phyloP scores from a whole-genome alignment of 2,888 invertebrate genomes.

The Merodon equestris region DNA sequence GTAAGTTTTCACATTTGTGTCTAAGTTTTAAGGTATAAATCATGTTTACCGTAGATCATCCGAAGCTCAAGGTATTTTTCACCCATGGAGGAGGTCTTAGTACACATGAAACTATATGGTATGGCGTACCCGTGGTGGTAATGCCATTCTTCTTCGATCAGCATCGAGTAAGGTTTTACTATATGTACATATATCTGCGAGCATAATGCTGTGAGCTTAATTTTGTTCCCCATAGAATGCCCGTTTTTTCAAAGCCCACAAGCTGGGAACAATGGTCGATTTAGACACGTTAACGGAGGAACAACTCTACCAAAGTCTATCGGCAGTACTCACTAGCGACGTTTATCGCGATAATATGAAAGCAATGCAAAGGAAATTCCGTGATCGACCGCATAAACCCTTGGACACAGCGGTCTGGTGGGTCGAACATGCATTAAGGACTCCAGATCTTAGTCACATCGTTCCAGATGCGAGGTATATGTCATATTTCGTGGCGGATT shows the following conservation, averaged over 20 bases:
- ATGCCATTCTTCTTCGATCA: constrained; percentile 71
- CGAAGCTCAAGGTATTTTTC: constrained; percentile 69
- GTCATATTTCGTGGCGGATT: constrained; percentile 78
- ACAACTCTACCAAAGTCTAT: constrained; percentile 24
- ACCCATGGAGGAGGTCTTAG: constrained; percentile 71
- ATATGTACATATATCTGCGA: not conserved
- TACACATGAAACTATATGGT: constrained; percentile 70
- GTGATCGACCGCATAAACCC: constrained; percentile 80
- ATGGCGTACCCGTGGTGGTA: constrained; percentile 70
- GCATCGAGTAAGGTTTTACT: constrained; percentile 44
- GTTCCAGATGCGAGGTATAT: constrained; percentile 77
- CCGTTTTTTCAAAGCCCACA: not conserved
- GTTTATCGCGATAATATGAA: constrained; percentile 72
- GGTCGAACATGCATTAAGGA: constrained; percentile 81
- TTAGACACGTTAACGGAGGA: constrained; percentile 52
- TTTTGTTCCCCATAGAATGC: constrained; percentile 35
- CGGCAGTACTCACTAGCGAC: constrained; percentile 59
- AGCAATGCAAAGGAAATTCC: constrained; percentile 78
- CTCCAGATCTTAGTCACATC: constrained; percentile 80
- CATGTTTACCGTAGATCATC: constrained; percentile 64
- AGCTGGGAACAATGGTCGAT: constrained; percentile 22
- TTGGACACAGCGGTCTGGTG: constrained; percentile 82
- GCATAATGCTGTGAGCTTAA: no score
- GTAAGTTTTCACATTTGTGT: constrained; percentile 73
- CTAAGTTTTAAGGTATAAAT: not conserved